phyloP scores from a whole-genome alignment of 2,113 vertebrate genomes.

The Ammodytes dubius region DNA sequence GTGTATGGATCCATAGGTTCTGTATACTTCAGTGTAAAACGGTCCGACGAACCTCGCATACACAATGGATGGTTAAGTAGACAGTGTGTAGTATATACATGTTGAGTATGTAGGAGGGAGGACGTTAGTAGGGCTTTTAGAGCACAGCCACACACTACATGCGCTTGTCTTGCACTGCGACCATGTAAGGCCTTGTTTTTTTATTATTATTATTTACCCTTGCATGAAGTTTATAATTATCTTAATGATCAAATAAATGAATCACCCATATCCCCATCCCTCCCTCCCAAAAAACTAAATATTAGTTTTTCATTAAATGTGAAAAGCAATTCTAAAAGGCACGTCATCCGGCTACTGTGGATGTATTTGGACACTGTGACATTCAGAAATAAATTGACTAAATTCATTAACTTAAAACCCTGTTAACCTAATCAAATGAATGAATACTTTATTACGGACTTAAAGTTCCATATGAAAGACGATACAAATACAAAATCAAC shows the following conservation, averaged over 20 bases:
- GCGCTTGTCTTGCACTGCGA: constrained; percentile 28
- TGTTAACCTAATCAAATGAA: no score
- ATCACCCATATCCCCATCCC: background rate
- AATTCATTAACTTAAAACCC: no score
- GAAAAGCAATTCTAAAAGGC: constrained; percentile 46
- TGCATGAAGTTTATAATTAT: constrained; percentile 41
- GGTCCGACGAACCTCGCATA: no score
- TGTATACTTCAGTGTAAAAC: no score
- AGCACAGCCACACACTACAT: constrained; percentile 29
- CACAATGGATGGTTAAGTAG: no score
- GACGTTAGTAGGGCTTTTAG: background rate
- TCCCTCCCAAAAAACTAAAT: background rate
- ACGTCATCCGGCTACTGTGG: constrained; percentile 6
- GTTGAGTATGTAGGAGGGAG: no score
- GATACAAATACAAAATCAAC: no score
- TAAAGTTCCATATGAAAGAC: no score
- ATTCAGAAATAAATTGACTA: background rate
- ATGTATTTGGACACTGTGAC: constrained; percentile 71
- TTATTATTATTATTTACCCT: constrained; percentile 3
- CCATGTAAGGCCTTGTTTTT: constrained; percentile 53
- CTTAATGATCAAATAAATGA: constrained; percentile 36
- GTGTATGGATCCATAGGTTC: no score
- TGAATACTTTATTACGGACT: no score
- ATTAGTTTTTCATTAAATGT: no score
- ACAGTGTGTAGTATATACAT: no score